Evolutionary conservation across 2,797 vertebrate genomes (phyloP), one percentile per base, ranked within the genome.

Genomic region (Sebastes variabilis): DNA sequence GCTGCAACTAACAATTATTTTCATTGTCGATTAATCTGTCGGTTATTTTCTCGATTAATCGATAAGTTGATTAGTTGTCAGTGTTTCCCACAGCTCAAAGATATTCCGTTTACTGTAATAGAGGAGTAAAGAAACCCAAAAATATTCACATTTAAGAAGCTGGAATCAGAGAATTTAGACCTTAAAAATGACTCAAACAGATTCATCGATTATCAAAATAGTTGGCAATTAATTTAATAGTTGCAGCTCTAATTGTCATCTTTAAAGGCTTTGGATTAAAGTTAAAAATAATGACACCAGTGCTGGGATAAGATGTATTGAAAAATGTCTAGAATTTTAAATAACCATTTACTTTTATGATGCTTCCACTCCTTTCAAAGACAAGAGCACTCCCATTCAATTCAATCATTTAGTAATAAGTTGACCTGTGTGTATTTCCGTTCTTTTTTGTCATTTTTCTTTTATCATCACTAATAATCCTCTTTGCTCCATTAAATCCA

Each of bases 401-500:
- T 69, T 90, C 22, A 84, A 70, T 78, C 12, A 82, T 83, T 77
- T 74, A 85, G 36, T 75, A 92, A 89, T 91, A 85, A 88, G 55
- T 79, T 59, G 16, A 46, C 36, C 25, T 75, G 34, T 76, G 16
- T 72, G 7, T 71, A 10, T 77, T 61, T 20, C 16, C 0, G 4
- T 58, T 54, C 24, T 4, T 5, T 49, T 66, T 65, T 58, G 16
- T 52, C 0, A 30, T 77, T 58, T 56, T n/a, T 54, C 12, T 64
- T 30, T 54, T 7, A 8, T 32, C 12, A 66, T 56, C 20, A 27
- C 4, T 56, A 20, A 18, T 20, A 52, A 3, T 76, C 2, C 1
- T 58, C 11, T 76, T 62, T 72, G 22, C 36, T 16, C 4, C 6
- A 52, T 56, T 59, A 30, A 58, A 71, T 22, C 61, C 30, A 46